Percentiles rank a stretch among this genome's conserved stretches.
These are phyloP conservation scores for Papilio dardanus DNA, from an alignment of 1,140 invertebrate species.

Conservation along the genomic window DNA sequence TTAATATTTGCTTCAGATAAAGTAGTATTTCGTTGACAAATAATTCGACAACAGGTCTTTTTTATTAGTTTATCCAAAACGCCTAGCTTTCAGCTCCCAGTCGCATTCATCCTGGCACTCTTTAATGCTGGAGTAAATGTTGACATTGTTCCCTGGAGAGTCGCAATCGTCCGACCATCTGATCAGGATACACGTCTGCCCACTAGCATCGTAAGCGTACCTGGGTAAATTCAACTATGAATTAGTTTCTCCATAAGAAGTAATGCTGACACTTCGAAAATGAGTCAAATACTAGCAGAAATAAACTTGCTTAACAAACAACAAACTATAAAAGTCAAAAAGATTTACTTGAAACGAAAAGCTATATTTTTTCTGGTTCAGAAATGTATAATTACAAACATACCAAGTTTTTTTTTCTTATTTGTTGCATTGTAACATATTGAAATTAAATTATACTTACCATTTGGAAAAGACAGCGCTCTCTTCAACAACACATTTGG, in stretches of 20 bases:
- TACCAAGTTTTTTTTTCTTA: too few species aligned
- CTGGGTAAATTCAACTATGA: background rate
- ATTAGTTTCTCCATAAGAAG: too few species aligned
- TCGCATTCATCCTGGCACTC: constrained; percentile 6
- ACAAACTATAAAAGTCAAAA: too few species aligned
- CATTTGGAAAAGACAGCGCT: background rate
- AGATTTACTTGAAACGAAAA: background rate
- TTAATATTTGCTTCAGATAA: too few species aligned
- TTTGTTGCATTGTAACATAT: too few species aligned
- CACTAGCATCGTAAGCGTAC: background rate
- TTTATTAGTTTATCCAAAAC: background rate
- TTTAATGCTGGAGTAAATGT: background rate
- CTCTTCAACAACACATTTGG: background rate
- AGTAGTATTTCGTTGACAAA: too few species aligned
- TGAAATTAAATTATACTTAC: background rate
- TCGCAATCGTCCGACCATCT: background rate
- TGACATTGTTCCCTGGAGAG: constrained; percentile 1
- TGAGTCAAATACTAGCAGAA: too few species aligned
- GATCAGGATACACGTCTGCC: background rate
- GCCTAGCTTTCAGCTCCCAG: background rate
- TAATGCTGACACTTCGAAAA: too few species aligned
- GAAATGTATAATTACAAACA: too few species aligned
- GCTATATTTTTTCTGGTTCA: background rate
- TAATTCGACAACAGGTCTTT: background rate
- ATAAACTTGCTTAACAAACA: too few species aligned